phyloP scores from a whole-genome alignment of 2,113 vertebrate species.

The Vulpes lagopus region DNA sequence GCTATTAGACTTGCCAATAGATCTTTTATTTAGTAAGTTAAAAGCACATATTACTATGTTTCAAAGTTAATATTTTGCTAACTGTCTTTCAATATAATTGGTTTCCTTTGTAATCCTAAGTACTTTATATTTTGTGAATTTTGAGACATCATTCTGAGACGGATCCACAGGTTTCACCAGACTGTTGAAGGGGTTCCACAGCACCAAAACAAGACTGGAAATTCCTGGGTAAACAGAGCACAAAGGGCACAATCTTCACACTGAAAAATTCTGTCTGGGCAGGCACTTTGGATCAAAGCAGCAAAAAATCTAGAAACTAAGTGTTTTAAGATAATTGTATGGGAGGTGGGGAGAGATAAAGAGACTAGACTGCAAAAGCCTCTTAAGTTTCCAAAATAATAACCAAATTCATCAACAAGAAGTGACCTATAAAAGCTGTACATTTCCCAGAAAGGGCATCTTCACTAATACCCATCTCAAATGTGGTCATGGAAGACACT shows the following conservation, averaged over 20 bases:
- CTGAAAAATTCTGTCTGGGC: background rate
- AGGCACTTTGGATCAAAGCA: background rate
- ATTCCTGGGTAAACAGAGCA: background rate
- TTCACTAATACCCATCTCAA: background rate
- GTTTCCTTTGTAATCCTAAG: constrained; percentile 12
- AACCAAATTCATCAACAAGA: constrained; percentile 8
- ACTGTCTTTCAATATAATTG: background rate
- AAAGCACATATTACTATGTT: background rate
- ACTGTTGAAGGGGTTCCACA: background rate
- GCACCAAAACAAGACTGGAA: background rate
- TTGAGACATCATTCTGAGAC: constrained; percentile 12
- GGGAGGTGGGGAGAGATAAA: background rate
- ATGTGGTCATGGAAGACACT: background rate
- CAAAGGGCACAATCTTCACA: background rate
- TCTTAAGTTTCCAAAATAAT: constrained; percentile 26
- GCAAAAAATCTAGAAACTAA: constrained; percentile 15
- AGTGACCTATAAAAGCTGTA: constrained; percentile 12
- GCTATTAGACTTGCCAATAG: background rate
- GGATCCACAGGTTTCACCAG: background rate
- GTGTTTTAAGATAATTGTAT: background rate
- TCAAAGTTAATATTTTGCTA: constrained; percentile 33
- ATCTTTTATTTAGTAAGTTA: background rate
- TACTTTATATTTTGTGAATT: constrained; percentile 36
- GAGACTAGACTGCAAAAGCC: background rate
- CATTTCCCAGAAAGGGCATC: constrained; percentile 15